Evolutionary conservation across 2,797 vertebrate genomes (phyloP).

Genomic region (Aphelocoma californica): DNA sequence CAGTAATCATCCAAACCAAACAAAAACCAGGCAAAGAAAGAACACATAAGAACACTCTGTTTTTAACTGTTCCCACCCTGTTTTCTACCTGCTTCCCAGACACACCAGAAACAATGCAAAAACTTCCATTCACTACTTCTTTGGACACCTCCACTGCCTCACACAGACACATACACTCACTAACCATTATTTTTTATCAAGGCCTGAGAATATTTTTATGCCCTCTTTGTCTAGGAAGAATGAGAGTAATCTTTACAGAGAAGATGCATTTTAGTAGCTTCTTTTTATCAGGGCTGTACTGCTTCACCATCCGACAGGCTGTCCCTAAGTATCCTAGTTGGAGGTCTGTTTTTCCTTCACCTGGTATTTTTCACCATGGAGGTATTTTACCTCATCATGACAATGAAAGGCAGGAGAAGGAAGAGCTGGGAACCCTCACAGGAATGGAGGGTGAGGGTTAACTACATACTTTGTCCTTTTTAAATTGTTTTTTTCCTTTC

Average conservation of each 20-base stretch:
- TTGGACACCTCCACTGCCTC: neutral
- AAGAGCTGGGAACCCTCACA: neutral
- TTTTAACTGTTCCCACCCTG: neutral
- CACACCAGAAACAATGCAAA: neutral
- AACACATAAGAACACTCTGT: neutral
- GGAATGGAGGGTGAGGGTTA: neutral
- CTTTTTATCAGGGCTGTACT: neutral
- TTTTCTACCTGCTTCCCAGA: neutral
- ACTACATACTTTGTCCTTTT: neutral
- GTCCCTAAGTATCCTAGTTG: neutral
- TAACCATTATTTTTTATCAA: neutral
- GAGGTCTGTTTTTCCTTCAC: neutral
- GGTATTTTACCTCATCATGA: neutral
- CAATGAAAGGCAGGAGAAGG: neutral
- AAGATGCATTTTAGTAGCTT: neutral
- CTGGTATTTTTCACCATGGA: neutral
- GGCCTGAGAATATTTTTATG: neutral
- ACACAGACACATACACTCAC: neutral
- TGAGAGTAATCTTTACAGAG: neutral
- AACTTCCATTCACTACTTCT: neutral
- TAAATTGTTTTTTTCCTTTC: no score
- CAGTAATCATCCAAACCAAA: neutral
- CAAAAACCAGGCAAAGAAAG: neutral
- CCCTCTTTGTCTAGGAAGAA: neutral
- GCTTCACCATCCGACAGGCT: neutral